Evolutionary conservation across 2,113 vertebrate species (phyloP), one percentile per base, ranked within the genome.

Genomic region (Megaleporinus macrocephalus): DNA sequence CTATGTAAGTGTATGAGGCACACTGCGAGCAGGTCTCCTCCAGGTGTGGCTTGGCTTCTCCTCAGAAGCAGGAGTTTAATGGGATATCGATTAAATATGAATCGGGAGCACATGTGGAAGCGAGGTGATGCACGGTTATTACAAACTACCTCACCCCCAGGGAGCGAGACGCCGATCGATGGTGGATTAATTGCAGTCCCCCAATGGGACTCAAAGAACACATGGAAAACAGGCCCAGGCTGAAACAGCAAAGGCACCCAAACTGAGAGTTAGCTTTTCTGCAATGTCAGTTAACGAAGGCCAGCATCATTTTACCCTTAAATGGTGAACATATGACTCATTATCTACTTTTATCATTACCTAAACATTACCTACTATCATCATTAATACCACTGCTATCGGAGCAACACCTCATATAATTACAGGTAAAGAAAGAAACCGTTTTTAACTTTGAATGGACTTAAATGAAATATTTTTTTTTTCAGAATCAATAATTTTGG

Each of bases 41-140:
- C 75, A 80, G 41, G 69, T 47, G 2, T 49, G 44, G 55, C 53
- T 47, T 59, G 27, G 33, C 53, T 69, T 72, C 68, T 63, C 22
- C 36, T 84, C 41, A 78, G 88, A 87, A 92, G 88, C 63, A 78
- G 62, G 81, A 77, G 66, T 88, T 88, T 91, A 93, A 93, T 90
- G 89, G 87, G 81, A 80, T 93, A 93, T 93, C 88, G 91, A 93
- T 92, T 89, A 88, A 86, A 92, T 90, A 90, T 90, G 87, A 92
- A 90, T 86, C 84, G 83, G 88, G 88, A 86, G 87, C 85, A 89
- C 69, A 55, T 82, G 86, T 81, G 86, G 86, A 86, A 90, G 89
- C 87, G 87, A 66, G 62, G 80, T 62, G 80, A 90, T 80, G 78
- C 84, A 77, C 81, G 85, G 87, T 90, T 91, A 91, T 90, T 89